Base-by-base conservation (phyloP, 1,140 invertebrate species). In the Dufourea novaeangliae region DNA sequence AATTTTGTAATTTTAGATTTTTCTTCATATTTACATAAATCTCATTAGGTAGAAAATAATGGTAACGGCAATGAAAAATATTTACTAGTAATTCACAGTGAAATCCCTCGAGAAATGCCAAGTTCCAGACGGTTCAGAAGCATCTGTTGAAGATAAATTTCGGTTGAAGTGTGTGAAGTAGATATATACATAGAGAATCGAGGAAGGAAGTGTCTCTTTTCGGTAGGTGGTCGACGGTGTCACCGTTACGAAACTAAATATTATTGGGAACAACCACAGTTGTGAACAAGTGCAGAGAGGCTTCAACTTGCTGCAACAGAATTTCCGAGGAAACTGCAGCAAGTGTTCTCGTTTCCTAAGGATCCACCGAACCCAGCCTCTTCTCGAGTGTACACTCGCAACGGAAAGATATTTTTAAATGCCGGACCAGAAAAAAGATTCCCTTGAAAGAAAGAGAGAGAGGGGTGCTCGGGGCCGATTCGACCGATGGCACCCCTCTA, bases 181-280 rank as follows among this genome's bases (percentile, higher is more conserved):
- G 44, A 59, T n/a, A n/a, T n/a, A n/a, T n/a, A 50, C 44, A 32
- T 59, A 37, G 37, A 25, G n/a, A 52, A 52, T 1, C 6, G 14
- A 37, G 37, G 17, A 39, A 50, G 27, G 32, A 54, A 44, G 39
- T 75, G 29, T 22, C 27, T 37, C n/a, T n/a, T n/a, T 44, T 14
- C 56, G 20, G 62, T 61, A 74, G 46, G 59, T 63, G 74, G 46
- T 75, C 69, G 44, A 25, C 57, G 46, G 12, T 63, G 39, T 56
- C 72, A 41, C 66, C 22, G 67, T 61, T 67, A 54, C 17, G n/a
- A 77, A 74, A 20, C 71, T 77, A 84, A 86, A 84, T 79, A 79
- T 86, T 86, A 69, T 84, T 79, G n/a, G 59, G 39, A 79, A 46
- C 34, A 69, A 61, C 52, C 73, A 78, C 32, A 71, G 82, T 75